phyloP scores from a whole-genome alignment of 2,888 invertebrate species.

The Sabatieria punctata region DNA sequence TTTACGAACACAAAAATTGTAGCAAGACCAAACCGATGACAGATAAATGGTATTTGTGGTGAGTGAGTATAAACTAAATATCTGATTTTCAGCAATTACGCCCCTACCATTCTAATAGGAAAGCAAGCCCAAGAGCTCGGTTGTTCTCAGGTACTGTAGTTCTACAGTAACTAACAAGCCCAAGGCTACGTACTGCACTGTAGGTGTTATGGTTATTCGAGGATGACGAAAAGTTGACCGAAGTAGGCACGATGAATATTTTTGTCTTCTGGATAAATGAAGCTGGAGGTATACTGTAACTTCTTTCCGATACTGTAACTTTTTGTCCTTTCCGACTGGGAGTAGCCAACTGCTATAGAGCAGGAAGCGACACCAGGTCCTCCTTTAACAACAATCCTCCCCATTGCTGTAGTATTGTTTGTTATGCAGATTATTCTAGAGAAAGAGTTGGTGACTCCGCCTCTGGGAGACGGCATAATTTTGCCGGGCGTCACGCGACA shows the following conservation, averaged over 20 bases:
- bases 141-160: constrained; percentile 66
- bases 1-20: too few relatives aligned
- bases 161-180: constrained; percentile 52
- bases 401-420: too few relatives aligned
- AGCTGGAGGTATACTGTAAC: constrained; percentile 55
- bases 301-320: neutral
- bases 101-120: constrained; percentile 40
- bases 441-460: constrained; percentile 75
- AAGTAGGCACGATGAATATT: constrained; percentile 97
- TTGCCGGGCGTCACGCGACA: constrained; percentile 81
- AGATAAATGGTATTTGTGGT: too few relatives aligned
- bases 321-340: too few relatives aligned
- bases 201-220: constrained; percentile 87
- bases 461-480: constrained; percentile 68
- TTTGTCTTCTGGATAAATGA: constrained; percentile 73
- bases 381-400: too few relatives aligned
- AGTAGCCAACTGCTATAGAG: too few relatives aligned
- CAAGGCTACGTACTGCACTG: too few relatives aligned
- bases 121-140: constrained; percentile 57
- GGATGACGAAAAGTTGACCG: constrained; percentile 75
- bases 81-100: constrained; percentile 38
- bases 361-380: too few relatives aligned
- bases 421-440: too few relatives aligned
- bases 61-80: neutral
- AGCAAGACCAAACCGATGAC: too few relatives aligned